phyloP scores from a whole-genome alignment of 2,113 vertebrate genomes.

The Gymnorhina tibicen region DNA sequence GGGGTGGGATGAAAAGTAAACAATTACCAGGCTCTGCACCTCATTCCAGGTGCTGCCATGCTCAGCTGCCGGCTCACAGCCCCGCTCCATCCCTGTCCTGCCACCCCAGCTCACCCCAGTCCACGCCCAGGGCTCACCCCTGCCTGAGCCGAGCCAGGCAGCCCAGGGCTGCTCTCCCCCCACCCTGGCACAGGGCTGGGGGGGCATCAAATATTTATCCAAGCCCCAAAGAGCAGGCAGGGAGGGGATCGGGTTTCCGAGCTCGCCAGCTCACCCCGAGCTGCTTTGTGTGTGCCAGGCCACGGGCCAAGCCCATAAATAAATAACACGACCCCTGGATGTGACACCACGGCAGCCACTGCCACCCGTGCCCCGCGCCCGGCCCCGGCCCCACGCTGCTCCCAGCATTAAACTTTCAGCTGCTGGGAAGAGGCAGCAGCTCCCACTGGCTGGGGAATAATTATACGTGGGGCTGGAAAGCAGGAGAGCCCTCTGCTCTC shows the following conservation, averaged over 20 bases:
- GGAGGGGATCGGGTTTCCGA: background rate
- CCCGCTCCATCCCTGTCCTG: background rate
- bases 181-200: background rate
- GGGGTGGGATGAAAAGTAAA: background rate
- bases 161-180: background rate
- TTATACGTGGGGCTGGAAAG: background rate
- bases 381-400: background rate
- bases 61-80: background rate
- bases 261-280: constrained; percentile 16
- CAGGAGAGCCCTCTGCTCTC: background rate
- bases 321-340: constrained; percentile 5
- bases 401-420: background rate
- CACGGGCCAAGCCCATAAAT: constrained; percentile 33
- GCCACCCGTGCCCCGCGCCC: background rate
- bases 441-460: background rate
- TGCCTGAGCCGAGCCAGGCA: fast-evolving
- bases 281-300: constrained; percentile 29
- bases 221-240: background rate
- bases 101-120: background rate
- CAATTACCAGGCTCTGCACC: background rate
- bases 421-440: background rate
- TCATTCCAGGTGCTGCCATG: background rate
- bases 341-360: background rate
- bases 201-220: constrained; percentile 75
- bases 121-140: background rate